A percentile compares a stretch with the other conserved stretches of the same genome.
Conservation (phyloP, 2,113 vertebrate species). For the Halichoeres trimaculatus region DNA sequence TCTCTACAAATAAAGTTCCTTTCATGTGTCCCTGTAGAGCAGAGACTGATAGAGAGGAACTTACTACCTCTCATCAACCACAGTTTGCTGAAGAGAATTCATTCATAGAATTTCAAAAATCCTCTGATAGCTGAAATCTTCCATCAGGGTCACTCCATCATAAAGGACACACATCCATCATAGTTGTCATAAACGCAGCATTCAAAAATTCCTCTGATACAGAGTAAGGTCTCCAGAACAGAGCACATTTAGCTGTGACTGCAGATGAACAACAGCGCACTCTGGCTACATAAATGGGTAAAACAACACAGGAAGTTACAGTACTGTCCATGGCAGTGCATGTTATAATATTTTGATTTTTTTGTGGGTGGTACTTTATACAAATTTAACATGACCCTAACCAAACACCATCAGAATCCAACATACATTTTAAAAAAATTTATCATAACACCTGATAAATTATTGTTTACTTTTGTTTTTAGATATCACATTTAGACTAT, state of each 20-base stretch:
- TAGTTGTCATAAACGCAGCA: background rate
- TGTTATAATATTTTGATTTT: background rate
- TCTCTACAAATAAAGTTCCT: background rate
- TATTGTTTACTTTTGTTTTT: background rate
- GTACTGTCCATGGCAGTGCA: background rate
- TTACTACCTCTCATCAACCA: background rate
- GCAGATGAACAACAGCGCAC: background rate
- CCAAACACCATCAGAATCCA: background rate
- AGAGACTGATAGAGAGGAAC: background rate
- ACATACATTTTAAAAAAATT: background rate
- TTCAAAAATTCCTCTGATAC: background rate
- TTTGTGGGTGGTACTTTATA: background rate
- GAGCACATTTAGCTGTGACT: background rate
- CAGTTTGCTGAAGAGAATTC: background rate
- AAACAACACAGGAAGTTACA: background rate
- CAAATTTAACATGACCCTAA: background rate
- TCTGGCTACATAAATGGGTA: background rate
- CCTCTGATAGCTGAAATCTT: background rate
- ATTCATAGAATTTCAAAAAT: background rate
- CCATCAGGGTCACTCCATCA: constrained; percentile 3
- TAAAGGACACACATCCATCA: background rate
- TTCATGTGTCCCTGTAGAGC: background rate
- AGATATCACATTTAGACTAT: background rate
- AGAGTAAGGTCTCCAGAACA: background rate
- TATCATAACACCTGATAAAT: background rate